Evolutionary conservation across 2,888 invertebrate genomes (phyloP).

Genomic region (Eupithecia pulchellata): DNA sequence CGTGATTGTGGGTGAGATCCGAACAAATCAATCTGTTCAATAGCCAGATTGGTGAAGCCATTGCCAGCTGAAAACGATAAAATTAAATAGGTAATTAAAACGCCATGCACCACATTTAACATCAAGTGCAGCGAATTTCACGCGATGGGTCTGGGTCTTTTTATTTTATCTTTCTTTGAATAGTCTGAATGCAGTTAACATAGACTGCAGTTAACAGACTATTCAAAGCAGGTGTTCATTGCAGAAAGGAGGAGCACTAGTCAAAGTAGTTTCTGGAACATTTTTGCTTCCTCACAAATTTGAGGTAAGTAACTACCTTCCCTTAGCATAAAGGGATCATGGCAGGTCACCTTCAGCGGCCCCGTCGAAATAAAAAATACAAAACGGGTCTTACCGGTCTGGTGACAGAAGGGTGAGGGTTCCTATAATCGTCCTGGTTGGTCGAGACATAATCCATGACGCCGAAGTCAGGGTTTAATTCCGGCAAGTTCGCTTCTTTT

Average conservation of each 20-base stretch:
- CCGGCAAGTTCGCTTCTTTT: slow-evolving; percentile 72
- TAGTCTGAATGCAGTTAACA: too few relatives aligned
- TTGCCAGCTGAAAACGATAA: slow-evolving; percentile 62
- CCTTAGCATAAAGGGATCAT: not conserved
- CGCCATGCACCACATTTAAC: not conserved
- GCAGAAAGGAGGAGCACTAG: not conserved
- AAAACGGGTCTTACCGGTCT: slow-evolving; percentile 69
- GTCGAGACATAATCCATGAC: slow-evolving; percentile 78
- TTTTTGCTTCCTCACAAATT: not conserved
- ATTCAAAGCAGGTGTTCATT: not conserved
- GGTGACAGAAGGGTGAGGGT: slow-evolving; percentile 74
- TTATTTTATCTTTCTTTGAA: not conserved
- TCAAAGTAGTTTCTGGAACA: not conserved
- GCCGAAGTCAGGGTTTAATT: slow-evolving; percentile 72
- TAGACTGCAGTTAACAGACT: not conserved
- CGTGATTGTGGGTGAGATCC: slow-evolving; percentile 75
- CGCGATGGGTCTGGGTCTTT: not conserved
- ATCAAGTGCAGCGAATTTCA: not conserved
- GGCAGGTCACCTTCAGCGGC: not conserved
- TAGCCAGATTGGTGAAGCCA: slow-evolving; percentile 71
- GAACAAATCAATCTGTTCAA: slow-evolving; percentile 78
- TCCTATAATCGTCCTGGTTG: slow-evolving; percentile 82
- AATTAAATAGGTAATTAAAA: not conserved
- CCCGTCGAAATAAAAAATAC: not conserved
- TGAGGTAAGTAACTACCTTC: not conserved